Base-by-base conservation (phyloP, 2,797 vertebrate species). In the Delichon dasypus region DNA sequence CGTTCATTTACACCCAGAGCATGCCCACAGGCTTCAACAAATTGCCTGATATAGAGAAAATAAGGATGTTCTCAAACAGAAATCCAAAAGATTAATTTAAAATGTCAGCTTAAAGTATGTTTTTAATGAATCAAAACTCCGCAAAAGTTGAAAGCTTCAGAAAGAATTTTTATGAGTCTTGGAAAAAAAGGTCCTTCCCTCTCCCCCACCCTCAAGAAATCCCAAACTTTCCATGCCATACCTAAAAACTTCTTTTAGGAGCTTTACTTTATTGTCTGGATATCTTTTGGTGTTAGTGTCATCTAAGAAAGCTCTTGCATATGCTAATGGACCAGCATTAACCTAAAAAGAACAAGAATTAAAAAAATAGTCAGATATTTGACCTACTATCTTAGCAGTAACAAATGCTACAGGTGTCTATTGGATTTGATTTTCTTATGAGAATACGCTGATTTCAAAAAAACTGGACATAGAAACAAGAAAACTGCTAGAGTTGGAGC, bases 171-270 rank as follows among this genome's bases (percentile, higher is more conserved):
- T 68, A 67, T 7, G 4, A 51, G 4, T 73, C 53, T 61, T 67
- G 25, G n/a, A 26, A 40, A 55, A 55, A 68, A 68, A 58, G 21
- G 29, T 14, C 26, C 15, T 48, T 27, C 30, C 53, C 25, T 27
- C 29, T 48, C 4, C 8, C 44, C 7, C 13, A 14, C 2, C 16
- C 34, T 17, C 25, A 8, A 21, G 36, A 71, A 76, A 55, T 23
- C 13, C 30, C 48, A 67, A 79, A 73, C 8, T 7, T 47, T 44
- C 19, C 54, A 85, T 10, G 17, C 20, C 81, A 90, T 98, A 99
- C 99, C 99, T 99, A 98, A 99, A 99, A 76, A 99, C 98, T 97
- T 99, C 99, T 96, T 99, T 99, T 50, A 99, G 98, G 84, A 99
- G 98, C 89, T 99, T 99, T 94, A 99, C 98, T 97, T 99, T 99